Percentiles rank a stretch among this genome's conserved stretches.
Conservation (phyloP, 92 coral and sea anemone species). For the Desmophyllum pertusum region DNA sequence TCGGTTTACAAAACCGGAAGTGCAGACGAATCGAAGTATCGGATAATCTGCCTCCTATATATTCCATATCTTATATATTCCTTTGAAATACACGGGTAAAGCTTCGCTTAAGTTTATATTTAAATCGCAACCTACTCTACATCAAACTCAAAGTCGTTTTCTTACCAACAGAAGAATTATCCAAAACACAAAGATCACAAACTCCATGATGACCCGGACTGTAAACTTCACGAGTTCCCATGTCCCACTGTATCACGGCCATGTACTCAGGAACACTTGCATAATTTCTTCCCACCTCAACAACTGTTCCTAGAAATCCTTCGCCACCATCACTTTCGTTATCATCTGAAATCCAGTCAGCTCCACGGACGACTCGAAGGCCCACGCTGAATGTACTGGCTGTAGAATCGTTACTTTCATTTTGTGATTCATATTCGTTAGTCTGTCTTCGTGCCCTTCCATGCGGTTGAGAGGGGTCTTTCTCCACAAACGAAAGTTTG, state of each 20-base stretch:
- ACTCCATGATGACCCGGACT: slow-evolving; percentile 26
- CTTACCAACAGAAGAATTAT: slow-evolving; percentile 42
- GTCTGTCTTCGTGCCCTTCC: neutral
- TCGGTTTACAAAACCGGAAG: neutral
- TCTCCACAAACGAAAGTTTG: neutral
- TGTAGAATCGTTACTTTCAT: neutral
- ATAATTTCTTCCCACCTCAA: slow-evolving; percentile 25
- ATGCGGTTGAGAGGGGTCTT: neutral
- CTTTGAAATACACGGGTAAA: neutral
- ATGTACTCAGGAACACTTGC: slow-evolving; percentile 21
- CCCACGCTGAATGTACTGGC: slow-evolving; percentile 29
- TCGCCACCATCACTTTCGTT: slow-evolving; percentile 25
- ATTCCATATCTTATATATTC: too few species aligned
- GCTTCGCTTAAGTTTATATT: neutral
- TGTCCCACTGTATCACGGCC: slow-evolving; percentile 49
- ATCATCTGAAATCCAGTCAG: slow-evolving; percentile 32
- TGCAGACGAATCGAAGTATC: neutral
- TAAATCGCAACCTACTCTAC: neutral
- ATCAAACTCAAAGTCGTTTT: neutral
- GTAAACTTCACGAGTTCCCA: slow-evolving; percentile 29
- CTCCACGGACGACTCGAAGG: slow-evolving; percentile 46
- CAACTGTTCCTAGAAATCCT: slow-evolving; percentile 53
- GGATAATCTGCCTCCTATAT: too few species aligned
- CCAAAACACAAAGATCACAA: slow-evolving; percentile 34
- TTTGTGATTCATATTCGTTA: neutral